These are phyloP conservation scores for Romanogobio albipinnatus DNA, from an alignment of 2,113 vertebrate genomes.

Conservation along the genomic window DNA sequence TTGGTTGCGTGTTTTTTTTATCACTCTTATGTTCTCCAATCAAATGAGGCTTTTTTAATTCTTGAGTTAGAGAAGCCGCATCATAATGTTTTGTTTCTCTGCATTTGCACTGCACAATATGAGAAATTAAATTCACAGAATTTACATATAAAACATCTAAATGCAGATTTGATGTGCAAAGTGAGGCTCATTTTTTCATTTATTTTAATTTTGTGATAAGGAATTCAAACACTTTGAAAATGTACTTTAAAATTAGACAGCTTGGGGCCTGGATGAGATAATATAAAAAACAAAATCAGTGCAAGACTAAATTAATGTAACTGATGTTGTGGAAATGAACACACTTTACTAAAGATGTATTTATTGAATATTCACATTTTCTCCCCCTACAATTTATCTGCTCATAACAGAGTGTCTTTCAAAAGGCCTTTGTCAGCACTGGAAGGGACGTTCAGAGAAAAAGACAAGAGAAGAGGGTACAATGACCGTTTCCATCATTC, in stretches of 20 bases:
- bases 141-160: neutral
- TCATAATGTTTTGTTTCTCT: neutral
- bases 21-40: neutral
- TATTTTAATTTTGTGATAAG: conserved; percentile 50
- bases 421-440: conserved; percentile 49
- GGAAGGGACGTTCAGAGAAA: conserved; percentile 30
- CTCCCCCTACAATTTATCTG: conserved; percentile 41
- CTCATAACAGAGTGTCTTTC: conserved; percentile 36
- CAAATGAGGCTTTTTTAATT: neutral
- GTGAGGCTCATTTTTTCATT: conserved; percentile 14
- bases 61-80: neutral
- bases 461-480: neutral
- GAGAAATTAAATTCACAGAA: neutral
- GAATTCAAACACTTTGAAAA: conserved; percentile 22
- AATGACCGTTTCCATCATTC: conserved; percentile 57
- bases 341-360: conserved; percentile 44
- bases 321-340: conserved; percentile 56
- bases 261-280: conserved; percentile 37
- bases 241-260: conserved; percentile 48
- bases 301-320: conserved; percentile 52
- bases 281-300: conserved; percentile 55
- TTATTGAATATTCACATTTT: conserved; percentile 53
- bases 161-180: neutral
- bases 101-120: neutral
- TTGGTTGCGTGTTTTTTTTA: neutral